Evolutionary conservation across 2,888 invertebrate species (phyloP).

Genomic region (Tuta absoluta): DNA sequence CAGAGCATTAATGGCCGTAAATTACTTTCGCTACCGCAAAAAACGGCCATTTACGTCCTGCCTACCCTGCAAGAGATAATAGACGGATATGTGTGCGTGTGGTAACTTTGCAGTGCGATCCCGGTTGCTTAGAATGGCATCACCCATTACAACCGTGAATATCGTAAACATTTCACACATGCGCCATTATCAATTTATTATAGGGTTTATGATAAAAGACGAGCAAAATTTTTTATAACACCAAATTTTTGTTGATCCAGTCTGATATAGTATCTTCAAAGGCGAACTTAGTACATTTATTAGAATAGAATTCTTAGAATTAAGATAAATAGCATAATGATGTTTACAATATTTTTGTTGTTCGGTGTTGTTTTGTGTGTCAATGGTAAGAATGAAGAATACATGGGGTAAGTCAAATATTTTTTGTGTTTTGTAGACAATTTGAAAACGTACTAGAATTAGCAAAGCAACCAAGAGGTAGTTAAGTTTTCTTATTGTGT

Average conservation of each 20-base stretch:
- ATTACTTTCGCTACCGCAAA: no score
- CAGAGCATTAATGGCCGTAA: no score
- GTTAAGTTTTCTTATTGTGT: neutral
- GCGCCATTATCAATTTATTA: slow-evolving; percentile 17
- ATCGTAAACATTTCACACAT: no score
- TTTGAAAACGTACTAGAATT: no score
- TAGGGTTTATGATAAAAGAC: slow-evolving; percentile 11
- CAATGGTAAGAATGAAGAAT: slow-evolving; percentile 55
- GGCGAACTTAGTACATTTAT: neutral
- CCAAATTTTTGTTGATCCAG: neutral
- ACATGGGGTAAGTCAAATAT: slow-evolving; percentile 52
- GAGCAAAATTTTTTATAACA: neutral
- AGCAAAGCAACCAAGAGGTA: no score
- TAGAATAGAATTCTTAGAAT: no score
- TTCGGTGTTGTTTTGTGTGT: slow-evolving; percentile 37
- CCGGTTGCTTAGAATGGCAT: no score
- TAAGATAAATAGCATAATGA: slow-evolving; percentile 5
- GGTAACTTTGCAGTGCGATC: no score
- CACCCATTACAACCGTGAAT: no score
- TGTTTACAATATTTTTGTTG: slow-evolving; percentile 33
- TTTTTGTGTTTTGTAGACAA: neutral
- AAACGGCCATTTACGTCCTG: no score
- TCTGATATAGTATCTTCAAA: neutral
- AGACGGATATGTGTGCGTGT: no score
- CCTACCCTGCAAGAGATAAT: no score